Conservation (phyloP, 2,113 vertebrate genomes). For the Onychostruthus taczanowskii region DNA sequence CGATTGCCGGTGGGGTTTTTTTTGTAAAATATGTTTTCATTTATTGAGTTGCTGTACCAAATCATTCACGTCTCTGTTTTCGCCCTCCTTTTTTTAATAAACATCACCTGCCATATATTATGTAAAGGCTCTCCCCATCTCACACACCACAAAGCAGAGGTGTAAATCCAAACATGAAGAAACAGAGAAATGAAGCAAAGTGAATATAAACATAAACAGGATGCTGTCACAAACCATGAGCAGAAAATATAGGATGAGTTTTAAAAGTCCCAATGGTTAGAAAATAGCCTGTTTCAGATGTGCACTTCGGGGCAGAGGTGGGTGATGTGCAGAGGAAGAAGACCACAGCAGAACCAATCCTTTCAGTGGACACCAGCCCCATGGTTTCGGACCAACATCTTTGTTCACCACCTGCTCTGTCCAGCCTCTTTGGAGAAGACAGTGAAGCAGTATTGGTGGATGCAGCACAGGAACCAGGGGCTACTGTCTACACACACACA, state of each 20-base stretch:
- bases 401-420: not conserved
- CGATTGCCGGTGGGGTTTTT: not conserved
- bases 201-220: not conserved
- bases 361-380: not conserved
- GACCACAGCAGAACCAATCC: not conserved
- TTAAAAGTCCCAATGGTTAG: not conserved
- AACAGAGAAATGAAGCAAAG: not conserved
- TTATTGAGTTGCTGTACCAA: slow-evolving; percentile 48
- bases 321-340: not conserved
- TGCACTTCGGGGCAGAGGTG: not conserved
- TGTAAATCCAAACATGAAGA: not conserved
- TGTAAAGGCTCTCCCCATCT: not conserved
- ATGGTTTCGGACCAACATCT: fast-evolving
- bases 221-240: not conserved
- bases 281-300: not conserved
- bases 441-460: not conserved
- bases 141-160: not conserved
- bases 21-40: slow-evolving; percentile 13
- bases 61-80: slow-evolving; percentile 18
- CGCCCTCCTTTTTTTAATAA: not conserved
- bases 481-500: not conserved
- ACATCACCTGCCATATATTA: not conserved
- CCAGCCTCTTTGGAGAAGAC: not conserved
- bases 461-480: not conserved
- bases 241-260: not conserved